A percentile compares a stretch with the other conserved stretches of the same genome.
These are phyloP conservation scores for Dromococcyx pavoninus DNA, from an alignment of 2,797 vertebrate genomes.

Conservation along the genomic window DNA sequence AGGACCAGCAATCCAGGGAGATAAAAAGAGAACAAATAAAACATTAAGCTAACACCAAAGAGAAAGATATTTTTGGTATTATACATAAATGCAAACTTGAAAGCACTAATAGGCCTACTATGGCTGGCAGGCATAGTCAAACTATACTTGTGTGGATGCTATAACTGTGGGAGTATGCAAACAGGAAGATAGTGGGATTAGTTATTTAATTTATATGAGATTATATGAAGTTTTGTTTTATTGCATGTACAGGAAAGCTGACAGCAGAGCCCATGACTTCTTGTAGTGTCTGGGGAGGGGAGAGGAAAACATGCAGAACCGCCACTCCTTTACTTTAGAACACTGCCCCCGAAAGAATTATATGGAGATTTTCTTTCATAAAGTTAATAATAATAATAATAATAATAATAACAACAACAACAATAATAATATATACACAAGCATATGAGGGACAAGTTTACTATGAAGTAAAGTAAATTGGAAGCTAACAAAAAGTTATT, in stretches of 20 bases:
- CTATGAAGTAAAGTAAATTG: rapidly evolving
- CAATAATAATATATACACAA: background rate
- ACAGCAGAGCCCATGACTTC: background rate
- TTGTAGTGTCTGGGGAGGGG: background rate
- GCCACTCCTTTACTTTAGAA: background rate
- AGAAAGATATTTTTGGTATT: background rate
- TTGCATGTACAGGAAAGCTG: background rate
- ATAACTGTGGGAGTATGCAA: background rate
- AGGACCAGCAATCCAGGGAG: background rate
- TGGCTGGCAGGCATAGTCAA: background rate
- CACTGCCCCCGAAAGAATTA: background rate
- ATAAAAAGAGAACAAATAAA: background rate
- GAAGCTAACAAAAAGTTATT: background rate
- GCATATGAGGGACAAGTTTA: background rate
- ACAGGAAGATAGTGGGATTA: background rate
- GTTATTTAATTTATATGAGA: background rate
- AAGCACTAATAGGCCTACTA: background rate
- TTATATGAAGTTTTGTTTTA: background rate
- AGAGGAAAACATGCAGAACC: background rate
- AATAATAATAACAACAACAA: no score
- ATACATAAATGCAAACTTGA: background rate
- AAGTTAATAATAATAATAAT: no score
- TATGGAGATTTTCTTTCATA: background rate
- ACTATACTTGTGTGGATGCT: background rate
- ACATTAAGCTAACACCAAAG: background rate